Evolutionary conservation across 2,797 vertebrate species (phyloP).

Genomic region (Channallabes apus): DNA sequence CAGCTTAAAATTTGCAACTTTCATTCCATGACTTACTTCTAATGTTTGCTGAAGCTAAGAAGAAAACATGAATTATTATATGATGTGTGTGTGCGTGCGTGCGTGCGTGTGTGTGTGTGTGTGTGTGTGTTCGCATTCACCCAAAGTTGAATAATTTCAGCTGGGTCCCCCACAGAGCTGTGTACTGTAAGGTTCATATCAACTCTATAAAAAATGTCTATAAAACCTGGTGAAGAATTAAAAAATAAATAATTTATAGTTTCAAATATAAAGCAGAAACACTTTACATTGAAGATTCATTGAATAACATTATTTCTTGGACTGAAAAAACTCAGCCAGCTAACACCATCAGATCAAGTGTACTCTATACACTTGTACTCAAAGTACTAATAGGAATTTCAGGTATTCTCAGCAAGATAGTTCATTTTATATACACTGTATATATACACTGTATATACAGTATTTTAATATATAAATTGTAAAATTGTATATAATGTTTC

Average conservation of each 20-base stretch:
- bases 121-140: constrained; percentile 23
- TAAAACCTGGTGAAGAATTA: constrained; percentile 22
- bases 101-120: background rate
- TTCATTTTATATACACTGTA: too few species aligned
- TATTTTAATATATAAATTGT: too few species aligned
- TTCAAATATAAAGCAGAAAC: background rate
- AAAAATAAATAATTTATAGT: background rate
- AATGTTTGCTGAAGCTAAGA: constrained; percentile 24
- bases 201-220: constrained; percentile 59
- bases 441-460: too few species aligned
- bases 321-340: background rate
- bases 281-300: background rate
- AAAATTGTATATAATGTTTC: background rate
- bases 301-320: background rate
- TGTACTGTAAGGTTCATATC: constrained; percentile 48
- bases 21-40: background rate
- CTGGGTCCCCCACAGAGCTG: constrained; percentile 12
- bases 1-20: constrained; percentile 10
- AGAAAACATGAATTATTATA: background rate
- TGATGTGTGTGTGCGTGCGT: background rate
- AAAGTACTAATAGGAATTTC: background rate
- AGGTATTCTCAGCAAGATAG: background rate
- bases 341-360: background rate
- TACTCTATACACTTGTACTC: too few species aligned
- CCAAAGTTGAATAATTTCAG: constrained; percentile 45